Percentiles rank a stretch among this genome's conserved stretches.
phyloP scores from a whole-genome alignment of 2,797 vertebrate genomes.

The Urocyon cinereoargenteus region DNA sequence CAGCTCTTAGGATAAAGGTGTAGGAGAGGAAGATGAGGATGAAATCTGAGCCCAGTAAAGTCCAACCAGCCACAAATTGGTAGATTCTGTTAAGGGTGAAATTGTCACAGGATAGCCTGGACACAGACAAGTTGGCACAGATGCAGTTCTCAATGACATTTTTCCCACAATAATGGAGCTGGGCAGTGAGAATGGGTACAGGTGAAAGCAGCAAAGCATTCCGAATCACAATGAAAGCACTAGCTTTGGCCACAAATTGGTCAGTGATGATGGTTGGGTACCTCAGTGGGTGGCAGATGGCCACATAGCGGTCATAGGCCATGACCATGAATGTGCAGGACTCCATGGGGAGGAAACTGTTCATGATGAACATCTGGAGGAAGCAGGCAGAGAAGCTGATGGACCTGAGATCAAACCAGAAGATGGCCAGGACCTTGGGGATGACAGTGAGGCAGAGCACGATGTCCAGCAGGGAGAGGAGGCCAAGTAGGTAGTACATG shows the following conservation, averaged over 20 bases:
- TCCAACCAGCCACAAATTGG: conserved; percentile 50
- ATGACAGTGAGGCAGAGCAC: background rate
- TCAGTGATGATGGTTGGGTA: conserved; percentile 81
- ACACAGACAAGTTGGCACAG: conserved; percentile 69
- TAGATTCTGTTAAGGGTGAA: conserved; percentile 64
- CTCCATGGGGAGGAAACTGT: conserved; percentile 85
- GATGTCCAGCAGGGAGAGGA: conserved; percentile 56
- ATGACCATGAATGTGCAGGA: conserved; percentile 85
- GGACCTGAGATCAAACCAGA: conserved; percentile 76
- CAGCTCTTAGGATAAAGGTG: conserved; percentile 54
- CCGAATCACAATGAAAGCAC: conserved; percentile 21
- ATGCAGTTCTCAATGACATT: conserved; percentile 70
- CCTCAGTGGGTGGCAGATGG: conserved; percentile 84
- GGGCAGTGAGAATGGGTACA: conserved; percentile 38
- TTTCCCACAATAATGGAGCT: conserved; percentile 55
- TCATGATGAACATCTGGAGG: conserved; percentile 84
- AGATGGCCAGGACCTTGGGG: conserved; percentile 74
- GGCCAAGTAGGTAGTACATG: conserved; percentile 59
- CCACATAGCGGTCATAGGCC: conserved; percentile 83
- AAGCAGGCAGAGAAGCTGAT: conserved; percentile 51
- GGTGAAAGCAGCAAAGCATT: conserved; percentile 36
- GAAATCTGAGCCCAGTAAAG: conserved; percentile 63
- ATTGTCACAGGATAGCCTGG: conserved; percentile 66
- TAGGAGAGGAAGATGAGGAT: conserved; percentile 73
- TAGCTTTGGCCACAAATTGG: conserved; percentile 21